Conservation (phyloP, 2,888 invertebrate genomes). For the Zelleria hepariella region DNA sequence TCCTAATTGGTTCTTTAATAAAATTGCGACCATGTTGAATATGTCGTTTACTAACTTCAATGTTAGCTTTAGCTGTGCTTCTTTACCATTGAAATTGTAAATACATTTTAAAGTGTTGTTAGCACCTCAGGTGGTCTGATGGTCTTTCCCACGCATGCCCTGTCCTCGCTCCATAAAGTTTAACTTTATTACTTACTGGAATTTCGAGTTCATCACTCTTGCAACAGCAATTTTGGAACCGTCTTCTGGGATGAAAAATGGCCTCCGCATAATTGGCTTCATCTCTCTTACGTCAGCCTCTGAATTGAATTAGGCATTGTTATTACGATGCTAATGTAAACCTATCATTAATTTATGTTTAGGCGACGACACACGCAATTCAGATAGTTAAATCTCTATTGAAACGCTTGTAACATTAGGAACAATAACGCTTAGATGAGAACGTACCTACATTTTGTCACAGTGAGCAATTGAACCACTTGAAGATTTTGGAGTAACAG, state of each 20-base stretch:
- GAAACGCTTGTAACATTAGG: neutral
- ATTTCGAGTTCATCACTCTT: neutral
- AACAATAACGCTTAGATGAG: neutral
- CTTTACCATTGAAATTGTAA: neutral
- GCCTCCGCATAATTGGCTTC: neutral
- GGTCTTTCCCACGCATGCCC: constrained; percentile 21
- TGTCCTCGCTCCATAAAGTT: neutral
- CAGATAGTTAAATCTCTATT: neutral
- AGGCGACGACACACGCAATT: neutral
- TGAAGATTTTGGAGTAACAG: neutral
- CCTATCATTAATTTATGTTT: neutral
- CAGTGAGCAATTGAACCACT: neutral
- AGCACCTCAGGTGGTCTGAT: constrained; percentile 24
- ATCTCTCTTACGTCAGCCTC: neutral
- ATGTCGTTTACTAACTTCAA: too few relatives aligned
- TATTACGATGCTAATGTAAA: neutral
- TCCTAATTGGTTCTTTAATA: constrained; percentile 8
- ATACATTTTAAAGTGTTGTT: constrained; percentile 16
- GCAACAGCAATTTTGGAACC: neutral
- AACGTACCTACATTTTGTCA: neutral
- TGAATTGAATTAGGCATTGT: neutral
- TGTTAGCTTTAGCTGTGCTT: neutral
- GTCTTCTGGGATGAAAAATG: neutral
- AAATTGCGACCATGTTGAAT: neutral
- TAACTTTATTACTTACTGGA: neutral